phyloP scores from a whole-genome alignment of 2,888 invertebrate species.

The Eupithecia abbreviata region DNA sequence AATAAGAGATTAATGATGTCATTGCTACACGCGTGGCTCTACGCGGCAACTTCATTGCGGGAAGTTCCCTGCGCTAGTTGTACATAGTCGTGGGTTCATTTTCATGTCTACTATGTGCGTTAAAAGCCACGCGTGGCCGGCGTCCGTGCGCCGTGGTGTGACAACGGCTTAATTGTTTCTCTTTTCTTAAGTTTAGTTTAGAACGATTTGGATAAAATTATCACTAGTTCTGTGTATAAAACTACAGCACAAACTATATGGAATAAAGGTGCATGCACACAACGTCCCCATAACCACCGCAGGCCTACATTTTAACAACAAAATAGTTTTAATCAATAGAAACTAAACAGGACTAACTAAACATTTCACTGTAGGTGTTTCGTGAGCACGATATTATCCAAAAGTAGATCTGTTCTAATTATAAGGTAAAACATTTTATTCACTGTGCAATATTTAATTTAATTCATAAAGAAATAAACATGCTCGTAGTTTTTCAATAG shows the following conservation, averaged over 20 bases:
- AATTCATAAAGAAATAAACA: not conserved
- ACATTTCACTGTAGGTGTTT: not conserved
- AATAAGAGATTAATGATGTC: too few relatives aligned
- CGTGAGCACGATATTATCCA: slow-evolving; percentile 14
- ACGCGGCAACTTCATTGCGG: too few relatives aligned
- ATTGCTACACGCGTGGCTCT: too few relatives aligned
- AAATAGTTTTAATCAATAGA: not conserved
- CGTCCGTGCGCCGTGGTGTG: too few relatives aligned
- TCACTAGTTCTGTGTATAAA: not conserved
- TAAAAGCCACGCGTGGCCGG: too few relatives aligned
- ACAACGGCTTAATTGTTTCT: not conserved
- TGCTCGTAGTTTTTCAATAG: not conserved
- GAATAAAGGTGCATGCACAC: too few relatives aligned
- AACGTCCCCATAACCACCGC: not conserved
- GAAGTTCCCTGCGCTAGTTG: too few relatives aligned
- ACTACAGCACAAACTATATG: not conserved
- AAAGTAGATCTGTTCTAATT: not conserved
- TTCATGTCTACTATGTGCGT: too few relatives aligned
- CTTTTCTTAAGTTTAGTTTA: not conserved
- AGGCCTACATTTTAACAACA: not conserved
- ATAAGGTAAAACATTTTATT: slow-evolving; percentile 22
- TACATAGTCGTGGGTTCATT: too few relatives aligned
- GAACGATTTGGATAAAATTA: not conserved
- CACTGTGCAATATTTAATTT: not conserved
- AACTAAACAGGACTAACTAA: not conserved